Evolutionary conservation across 2,113 vertebrate genomes (phyloP).

Genomic region (Thryonomys swinderianus): DNA sequence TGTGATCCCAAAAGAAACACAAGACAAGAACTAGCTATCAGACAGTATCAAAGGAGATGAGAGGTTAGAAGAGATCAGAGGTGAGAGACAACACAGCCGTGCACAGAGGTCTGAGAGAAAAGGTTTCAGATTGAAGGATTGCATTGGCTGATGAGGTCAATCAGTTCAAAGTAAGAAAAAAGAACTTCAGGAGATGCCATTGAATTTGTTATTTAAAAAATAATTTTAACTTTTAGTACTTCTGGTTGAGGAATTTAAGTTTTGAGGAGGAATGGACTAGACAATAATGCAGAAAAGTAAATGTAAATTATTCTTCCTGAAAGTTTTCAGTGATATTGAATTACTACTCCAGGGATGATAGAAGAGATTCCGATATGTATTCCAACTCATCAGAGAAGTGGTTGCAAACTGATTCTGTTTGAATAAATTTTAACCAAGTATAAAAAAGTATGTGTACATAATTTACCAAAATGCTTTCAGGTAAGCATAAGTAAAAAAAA

Average conservation of each 20-base stretch:
- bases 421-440: not conserved
- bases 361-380: not conserved
- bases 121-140: not conserved
- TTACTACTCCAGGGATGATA: not conserved
- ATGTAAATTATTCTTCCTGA: not conserved
- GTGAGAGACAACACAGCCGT: not conserved
- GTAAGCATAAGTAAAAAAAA: not conserved
- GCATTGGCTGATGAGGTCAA: not conserved
- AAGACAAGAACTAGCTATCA: not conserved
- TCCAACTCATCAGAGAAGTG: not conserved
- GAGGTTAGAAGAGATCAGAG: not conserved
- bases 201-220: not conserved
- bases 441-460: not conserved
- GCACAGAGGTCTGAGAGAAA: not conserved
- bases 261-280: not conserved
- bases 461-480: not conserved
- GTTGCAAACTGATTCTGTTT: not conserved
- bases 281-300: not conserved
- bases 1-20: not conserved
- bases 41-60: not conserved
- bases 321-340: not conserved
- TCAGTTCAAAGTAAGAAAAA: not conserved
- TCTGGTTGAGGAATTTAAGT: not conserved
- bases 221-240: not conserved
- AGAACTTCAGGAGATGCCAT: not conserved